Conservation (phyloP, 1,140 invertebrate species). For the Cheumatopsyche charites region DNA sequence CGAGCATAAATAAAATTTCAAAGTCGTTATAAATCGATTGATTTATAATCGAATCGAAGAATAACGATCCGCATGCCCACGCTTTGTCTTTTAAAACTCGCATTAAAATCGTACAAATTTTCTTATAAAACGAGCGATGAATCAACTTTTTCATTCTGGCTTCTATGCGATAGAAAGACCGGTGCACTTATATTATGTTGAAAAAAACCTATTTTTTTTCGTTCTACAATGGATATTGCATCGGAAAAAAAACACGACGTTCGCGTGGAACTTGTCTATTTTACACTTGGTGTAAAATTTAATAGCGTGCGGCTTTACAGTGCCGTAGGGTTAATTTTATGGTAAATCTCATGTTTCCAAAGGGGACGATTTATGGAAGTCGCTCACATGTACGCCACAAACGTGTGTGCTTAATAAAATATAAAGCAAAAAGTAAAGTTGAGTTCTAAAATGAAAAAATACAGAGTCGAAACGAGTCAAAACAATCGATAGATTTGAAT, state of each 20-base stretch:
- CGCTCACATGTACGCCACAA: not conserved
- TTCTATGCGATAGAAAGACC: too few relatives aligned
- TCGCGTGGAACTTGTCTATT: slow-evolving; percentile 12
- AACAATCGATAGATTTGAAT: too few relatives aligned
- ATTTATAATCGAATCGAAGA: slow-evolving; percentile 14
- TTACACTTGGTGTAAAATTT: slow-evolving; percentile 16
- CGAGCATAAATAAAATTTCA: slow-evolving; percentile 7
- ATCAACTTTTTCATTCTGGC: too few relatives aligned
- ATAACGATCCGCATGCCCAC: not conserved
- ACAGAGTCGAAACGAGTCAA: too few relatives aligned
- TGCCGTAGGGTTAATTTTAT: slow-evolving; percentile 15
- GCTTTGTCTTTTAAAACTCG: not conserved
- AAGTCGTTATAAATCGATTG: slow-evolving; percentile 19
- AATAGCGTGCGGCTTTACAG: slow-evolving; percentile 10
- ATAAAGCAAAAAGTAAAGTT: too few relatives aligned
- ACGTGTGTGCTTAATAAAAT: not conserved
- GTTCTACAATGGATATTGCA: not conserved
- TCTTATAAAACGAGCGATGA: too few relatives aligned
- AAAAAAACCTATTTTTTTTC: not conserved
- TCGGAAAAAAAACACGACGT: not conserved
- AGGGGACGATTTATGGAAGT: slow-evolving; percentile 14
- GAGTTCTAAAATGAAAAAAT: too few relatives aligned
- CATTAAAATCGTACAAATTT: too few relatives aligned
- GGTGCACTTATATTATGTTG: too few relatives aligned
- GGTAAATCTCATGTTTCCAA: slow-evolving; percentile 19